phyloP scores from a whole-genome alignment of 2,888 invertebrate genomes.

The Oasisia sp. region DNA sequence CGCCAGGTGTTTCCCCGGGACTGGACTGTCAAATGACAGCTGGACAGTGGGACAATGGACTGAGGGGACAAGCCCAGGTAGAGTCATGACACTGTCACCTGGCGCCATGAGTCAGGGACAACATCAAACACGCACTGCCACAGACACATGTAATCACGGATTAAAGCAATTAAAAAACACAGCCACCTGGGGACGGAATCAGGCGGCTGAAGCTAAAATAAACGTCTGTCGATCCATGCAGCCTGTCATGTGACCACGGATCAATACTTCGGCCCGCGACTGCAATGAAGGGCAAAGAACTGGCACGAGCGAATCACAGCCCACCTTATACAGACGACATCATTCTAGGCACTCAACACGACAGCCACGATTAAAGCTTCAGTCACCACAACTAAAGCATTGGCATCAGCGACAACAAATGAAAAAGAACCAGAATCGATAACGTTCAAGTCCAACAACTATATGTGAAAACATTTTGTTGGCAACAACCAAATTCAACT shows the following conservation, averaged over 20 bases:
- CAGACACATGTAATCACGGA: not conserved
- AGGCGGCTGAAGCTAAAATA: not conserved
- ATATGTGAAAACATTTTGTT: too few relatives aligned
- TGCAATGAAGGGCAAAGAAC: not conserved
- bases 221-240: not conserved
- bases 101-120: not conserved
- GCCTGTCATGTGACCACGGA: not conserved
- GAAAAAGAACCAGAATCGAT: too few relatives aligned
- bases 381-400: too few relatives aligned
- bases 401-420: too few relatives aligned
- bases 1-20: not conserved
- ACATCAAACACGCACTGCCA: not conserved
- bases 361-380: too few relatives aligned
- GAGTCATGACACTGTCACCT: not conserved
- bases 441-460: too few relatives aligned
- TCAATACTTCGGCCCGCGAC: not conserved
- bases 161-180: conserved; percentile 6
- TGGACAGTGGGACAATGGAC: not conserved
- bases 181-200: not conserved
- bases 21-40: not conserved
- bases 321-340: too few relatives aligned
- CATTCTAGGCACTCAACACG: too few relatives aligned
- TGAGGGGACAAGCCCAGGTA: not conserved
- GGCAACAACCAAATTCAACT: too few relatives aligned
- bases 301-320: not conserved